phyloP scores from a whole-genome alignment of 1,140 invertebrate genomes.

The Drosophila aff. region DNA sequence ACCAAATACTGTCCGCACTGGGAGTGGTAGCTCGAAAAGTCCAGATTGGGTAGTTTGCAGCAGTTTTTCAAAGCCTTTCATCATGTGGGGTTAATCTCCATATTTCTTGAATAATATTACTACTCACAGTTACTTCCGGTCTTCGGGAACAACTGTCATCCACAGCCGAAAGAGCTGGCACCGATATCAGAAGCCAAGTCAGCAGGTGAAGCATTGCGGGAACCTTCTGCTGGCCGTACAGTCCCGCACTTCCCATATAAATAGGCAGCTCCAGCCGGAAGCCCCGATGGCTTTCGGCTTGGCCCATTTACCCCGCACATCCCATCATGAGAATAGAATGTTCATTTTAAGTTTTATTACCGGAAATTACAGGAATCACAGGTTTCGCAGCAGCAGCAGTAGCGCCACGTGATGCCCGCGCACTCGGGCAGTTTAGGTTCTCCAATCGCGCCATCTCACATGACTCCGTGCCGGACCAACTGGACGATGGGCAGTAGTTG shows the following conservation, averaged over 20 bases:
- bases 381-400: neutral
- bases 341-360: slow-evolving; percentile 23
- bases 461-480: slow-evolving; percentile 35
- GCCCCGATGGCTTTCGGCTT: slow-evolving; percentile 9
- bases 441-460: slow-evolving; percentile 47
- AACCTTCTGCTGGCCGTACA: slow-evolving; percentile 1
- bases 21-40: slow-evolving; percentile 17
- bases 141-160: slow-evolving; percentile 22
- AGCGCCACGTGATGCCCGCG: slow-evolving; percentile 17
- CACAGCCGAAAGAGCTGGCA: slow-evolving; percentile 3
- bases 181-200: slow-evolving; percentile 4
- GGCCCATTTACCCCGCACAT: slow-evolving; percentile 17
- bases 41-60: slow-evolving; percentile 30
- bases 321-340: slow-evolving; percentile 1
- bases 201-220: slow-evolving; percentile 24
- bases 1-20: slow-evolving; percentile 40
- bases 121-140: slow-evolving; percentile 43
- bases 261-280: slow-evolving; percentile 23
- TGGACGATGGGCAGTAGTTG: slow-evolving; percentile 49
- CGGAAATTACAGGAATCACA: neutral
- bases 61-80: slow-evolving; percentile 45
- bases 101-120: neutral
- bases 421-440: slow-evolving; percentile 41
- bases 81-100: neutral
- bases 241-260: slow-evolving; percentile 13